Base-by-base conservation (phyloP, 1,140 invertebrate species). In the Coenobita brevimanus region DNA sequence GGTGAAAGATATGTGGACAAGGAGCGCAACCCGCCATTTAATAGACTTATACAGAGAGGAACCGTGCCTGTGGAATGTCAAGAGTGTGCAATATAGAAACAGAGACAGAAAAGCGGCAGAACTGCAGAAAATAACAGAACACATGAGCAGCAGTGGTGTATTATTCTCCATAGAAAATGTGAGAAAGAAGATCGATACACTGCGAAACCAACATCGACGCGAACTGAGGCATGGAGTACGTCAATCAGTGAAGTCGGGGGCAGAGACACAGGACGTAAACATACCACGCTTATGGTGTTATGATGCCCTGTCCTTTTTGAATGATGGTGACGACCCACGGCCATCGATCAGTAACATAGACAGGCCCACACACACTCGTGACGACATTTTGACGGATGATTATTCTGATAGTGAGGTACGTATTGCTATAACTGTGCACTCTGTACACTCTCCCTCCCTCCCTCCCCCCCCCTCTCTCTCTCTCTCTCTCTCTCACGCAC, bases 371-470 rank as follows among this genome's bases (percentile, higher is more conserved):
- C 6, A 10, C 38, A 76, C 73, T 43, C 30, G 13, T 76, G 8
- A 38, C 30, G 36, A 43, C 27, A 30, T 30, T 10, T 17, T 6
- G 27, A 38, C 17, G 13, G 8, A 17, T 15, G 38, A 10, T 13
- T 15, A 8, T 15, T 76, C 73, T 76, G 38, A 76, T 43, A 33
- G 13, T 76, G 73, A 76, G 73, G 73, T 76, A 76, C 8, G 73
- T 38, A 33, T 43, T n/a, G n/a, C n/a, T n/a, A n/a, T n/a, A n/a
- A n/a, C n/a, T n/a, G n/a, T n/a, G n/a, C n/a, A n/a, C n/a, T n/a
- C n/a, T n/a, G n/a, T n/a, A 76, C 6, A 15, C 30, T 76, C 73
- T 76, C 38, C 41, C 30, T 76, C 30, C 41, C 73, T 76, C 73
- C 15, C 38, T 76, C 38, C 41, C 73, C 41, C 73, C 41, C 38